phyloP scores from a whole-genome alignment of 1,140 invertebrate genomes.

The Lysiphlebus fabarum region DNA sequence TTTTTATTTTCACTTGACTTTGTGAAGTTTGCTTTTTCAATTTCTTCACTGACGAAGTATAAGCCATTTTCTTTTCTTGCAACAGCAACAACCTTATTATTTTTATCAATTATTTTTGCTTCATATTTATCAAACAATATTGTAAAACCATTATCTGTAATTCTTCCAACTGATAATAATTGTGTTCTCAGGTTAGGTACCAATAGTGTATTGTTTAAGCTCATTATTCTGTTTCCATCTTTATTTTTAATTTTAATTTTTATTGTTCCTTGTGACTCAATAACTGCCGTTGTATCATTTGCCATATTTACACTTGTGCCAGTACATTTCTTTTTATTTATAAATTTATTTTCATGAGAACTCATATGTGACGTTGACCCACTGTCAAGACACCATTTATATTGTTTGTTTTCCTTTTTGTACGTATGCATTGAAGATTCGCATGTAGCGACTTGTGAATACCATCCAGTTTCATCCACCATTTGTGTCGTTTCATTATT shows the following conservation, averaged over 20 bases:
- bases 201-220: conserved; percentile 28
- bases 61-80: conserved; percentile 19
- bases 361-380: conserved; percentile 21
- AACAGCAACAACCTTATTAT: background rate
- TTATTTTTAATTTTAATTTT: conserved; percentile 5
- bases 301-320: conserved; percentile 19
- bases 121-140: conserved; percentile 20
- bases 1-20: background rate
- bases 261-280: conserved; percentile 22
- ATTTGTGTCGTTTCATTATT: background rate
- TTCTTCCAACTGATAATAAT: conserved; percentile 33
- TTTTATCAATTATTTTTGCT: conserved; percentile 3
- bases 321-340: background rate
- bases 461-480: background rate
- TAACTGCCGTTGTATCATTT: conserved; percentile 13
- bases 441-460: background rate
- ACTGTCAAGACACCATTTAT: conserved; percentile 23
- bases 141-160: conserved; percentile 23
- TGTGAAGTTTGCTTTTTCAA: background rate
- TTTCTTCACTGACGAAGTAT: conserved; percentile 16
- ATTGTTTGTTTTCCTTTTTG: background rate
- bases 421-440: background rate
- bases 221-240: conserved; percentile 14
- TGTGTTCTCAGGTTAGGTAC: conserved; percentile 33
- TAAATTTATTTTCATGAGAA: conserved; percentile 12